A percentile compares a stretch with the other conserved stretches of the same genome.
Conservation (phyloP, 2,113 vertebrate species). For the Ptilorrhoa leucosticta region DNA sequence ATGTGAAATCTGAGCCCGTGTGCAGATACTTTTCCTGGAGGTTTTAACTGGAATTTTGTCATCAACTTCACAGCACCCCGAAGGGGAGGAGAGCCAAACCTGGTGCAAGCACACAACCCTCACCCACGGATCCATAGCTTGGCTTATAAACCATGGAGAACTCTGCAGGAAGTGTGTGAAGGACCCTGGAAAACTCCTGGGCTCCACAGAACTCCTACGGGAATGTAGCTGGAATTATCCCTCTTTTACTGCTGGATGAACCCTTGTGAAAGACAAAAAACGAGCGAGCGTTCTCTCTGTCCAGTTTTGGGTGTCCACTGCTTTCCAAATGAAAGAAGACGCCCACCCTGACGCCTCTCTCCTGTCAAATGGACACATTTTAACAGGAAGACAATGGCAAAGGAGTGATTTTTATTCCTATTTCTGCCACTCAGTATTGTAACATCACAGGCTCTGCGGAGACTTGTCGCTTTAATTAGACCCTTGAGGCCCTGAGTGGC, state of each 20-base stretch:
- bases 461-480: background rate
- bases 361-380: background rate
- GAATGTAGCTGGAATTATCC: background rate
- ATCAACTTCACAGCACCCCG: accelerated
- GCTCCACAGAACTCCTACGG: background rate
- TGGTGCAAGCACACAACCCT: background rate
- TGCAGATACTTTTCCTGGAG: background rate
- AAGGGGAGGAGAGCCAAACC: background rate
- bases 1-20: background rate
- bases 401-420: background rate
- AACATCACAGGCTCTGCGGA: background rate
- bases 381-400: background rate
- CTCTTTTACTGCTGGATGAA: background rate
- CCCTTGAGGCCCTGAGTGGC: background rate
- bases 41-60: background rate
- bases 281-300: accelerated
- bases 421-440: background rate
- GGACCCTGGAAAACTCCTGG: background rate
- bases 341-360: background rate
- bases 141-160: background rate
- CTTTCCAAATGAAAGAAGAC: background rate
- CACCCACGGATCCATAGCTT: background rate
- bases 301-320: background rate
- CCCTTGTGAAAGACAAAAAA: background rate
- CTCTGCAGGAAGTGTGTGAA: background rate